These are phyloP conservation scores for Diadema setosum DNA, from an alignment of 35 echinoderm and acorn worm species.

Conservation along the genomic window DNA sequence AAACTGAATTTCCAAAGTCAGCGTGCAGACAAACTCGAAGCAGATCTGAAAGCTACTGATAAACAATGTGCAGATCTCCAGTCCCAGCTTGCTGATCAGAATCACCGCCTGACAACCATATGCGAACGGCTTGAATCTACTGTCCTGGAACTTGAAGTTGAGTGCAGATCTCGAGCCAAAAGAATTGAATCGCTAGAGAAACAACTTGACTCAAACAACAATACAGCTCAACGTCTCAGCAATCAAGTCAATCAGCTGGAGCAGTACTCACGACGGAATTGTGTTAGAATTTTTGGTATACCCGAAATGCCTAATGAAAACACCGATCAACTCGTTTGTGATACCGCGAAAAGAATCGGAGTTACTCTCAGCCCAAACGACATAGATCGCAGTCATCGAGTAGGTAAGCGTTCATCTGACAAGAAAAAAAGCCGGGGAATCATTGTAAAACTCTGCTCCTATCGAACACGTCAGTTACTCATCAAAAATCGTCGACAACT, in stretches of 20 bases:
- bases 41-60: too few relatives aligned
- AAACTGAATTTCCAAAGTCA: too few relatives aligned
- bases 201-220: not conserved
- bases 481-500: not conserved
- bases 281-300: not conserved
- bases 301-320: not conserved
- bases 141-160: not conserved
- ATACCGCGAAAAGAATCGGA: not conserved
- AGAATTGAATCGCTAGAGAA: too few relatives aligned
- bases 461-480: not conserved
- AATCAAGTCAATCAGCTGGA: not conserved
- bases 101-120: not conserved
- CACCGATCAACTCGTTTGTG: not conserved
- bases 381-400: not conserved
- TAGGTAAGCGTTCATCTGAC: not conserved
- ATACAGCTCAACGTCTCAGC: not conserved
- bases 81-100: not conserved
- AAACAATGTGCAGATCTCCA: not conserved
- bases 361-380: not conserved
- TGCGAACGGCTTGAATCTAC: not conserved
- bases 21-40: too few relatives aligned
- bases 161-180: not conserved
- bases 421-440: not conserved
- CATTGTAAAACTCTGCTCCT: not conserved
- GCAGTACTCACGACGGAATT: not conserved